Percentiles rank a stretch among this genome's conserved stretches.
phyloP scores from a whole-genome alignment of 1,140 invertebrate genomes.

The Rhopalosiphum maidis region DNA sequence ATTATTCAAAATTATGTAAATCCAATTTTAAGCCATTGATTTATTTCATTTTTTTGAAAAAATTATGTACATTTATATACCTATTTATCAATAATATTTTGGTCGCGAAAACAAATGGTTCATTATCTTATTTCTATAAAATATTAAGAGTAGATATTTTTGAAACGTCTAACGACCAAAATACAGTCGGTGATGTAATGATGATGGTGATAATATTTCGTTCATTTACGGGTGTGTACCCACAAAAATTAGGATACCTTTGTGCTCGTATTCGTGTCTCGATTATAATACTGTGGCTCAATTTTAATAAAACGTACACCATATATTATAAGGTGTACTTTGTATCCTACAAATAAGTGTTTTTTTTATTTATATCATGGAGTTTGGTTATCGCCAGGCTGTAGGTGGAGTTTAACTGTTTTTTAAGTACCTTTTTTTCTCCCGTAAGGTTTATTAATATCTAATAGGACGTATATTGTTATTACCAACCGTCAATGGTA shows the following conservation, averaged over 20 bases:
- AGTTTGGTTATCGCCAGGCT: background rate
- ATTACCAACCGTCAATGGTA: background rate
- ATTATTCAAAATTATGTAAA: background rate
- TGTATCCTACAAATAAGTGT: background rate
- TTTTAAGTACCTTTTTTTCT: background rate
- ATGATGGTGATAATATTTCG: background rate
- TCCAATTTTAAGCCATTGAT: background rate
- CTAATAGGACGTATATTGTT: background rate
- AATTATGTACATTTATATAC: background rate
- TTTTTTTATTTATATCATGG: background rate
- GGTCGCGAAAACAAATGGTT: background rate
- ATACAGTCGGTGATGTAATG: background rate
- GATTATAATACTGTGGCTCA: background rate
- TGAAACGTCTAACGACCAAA: background rate
- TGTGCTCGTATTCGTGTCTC: background rate
- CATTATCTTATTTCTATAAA: too few species aligned
- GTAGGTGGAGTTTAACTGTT: background rate
- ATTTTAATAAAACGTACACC: background rate
- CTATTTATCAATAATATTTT: background rate
- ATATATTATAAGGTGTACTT: too few species aligned
- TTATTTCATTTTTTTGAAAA: background rate
- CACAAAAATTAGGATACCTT: background rate
- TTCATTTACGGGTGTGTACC: background rate
- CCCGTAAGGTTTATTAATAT: background rate
- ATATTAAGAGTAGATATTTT: background rate